Conservation (phyloP, 2,888 invertebrate species). For the Baccha elongata region DNA sequence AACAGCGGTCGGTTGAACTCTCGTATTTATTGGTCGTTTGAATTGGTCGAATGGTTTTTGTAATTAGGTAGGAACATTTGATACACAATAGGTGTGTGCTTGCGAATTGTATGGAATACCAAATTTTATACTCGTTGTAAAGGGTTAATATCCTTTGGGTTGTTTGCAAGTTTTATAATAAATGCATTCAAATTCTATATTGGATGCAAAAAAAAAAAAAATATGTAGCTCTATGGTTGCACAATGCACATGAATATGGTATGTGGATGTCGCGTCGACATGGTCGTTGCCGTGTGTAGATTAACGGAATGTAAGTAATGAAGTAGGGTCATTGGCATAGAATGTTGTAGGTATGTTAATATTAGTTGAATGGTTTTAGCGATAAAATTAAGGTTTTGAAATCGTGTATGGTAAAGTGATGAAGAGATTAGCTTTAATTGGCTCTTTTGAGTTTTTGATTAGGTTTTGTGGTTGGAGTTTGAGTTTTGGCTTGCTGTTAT, state of each 20-base stretch:
- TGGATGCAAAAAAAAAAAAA: slow-evolving; percentile 33
- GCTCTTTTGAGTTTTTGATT: no score
- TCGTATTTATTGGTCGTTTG: slow-evolving; percentile 61
- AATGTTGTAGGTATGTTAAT: background rate
- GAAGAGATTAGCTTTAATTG: background rate
- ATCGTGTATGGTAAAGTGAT: background rate
- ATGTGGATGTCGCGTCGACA: background rate
- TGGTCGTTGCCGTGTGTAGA: slow-evolving; percentile 8
- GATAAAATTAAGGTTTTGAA: background rate
- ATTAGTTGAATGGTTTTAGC: background rate
- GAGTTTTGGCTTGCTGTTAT: no score
- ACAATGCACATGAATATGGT: slow-evolving; percentile 24
- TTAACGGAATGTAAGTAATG: slow-evolving; percentile 20
- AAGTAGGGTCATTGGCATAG: background rate
- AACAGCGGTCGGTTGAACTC: slow-evolving; percentile 56
- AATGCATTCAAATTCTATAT: slow-evolving; percentile 40
- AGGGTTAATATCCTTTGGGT: slow-evolving; percentile 67
- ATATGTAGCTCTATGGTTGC: slow-evolving; percentile 17
- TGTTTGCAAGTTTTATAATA: background rate
- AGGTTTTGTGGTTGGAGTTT: no score
- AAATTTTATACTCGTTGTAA: slow-evolving; percentile 31
- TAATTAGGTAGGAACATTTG: slow-evolving; percentile 41
- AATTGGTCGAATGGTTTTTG: slow-evolving; percentile 49
- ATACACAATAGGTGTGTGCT: slow-evolving; percentile 46
- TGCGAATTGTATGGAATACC: slow-evolving; percentile 25